phyloP scores from a whole-genome alignment of 1,140 invertebrate genomes.

The Drosophila rufa region DNA sequence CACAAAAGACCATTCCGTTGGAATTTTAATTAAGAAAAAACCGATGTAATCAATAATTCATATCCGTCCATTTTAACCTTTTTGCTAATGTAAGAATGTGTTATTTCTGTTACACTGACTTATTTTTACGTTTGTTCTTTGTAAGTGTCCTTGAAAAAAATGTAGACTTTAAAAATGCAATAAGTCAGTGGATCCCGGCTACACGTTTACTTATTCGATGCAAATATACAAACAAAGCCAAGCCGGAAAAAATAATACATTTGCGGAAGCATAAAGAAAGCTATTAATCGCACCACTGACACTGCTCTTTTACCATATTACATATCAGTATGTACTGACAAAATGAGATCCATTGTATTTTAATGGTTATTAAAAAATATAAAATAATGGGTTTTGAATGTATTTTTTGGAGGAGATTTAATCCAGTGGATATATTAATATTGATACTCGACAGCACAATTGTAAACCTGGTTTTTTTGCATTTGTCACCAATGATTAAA shows the following conservation, averaged over 20 bases:
- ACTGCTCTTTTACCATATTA: conserved; percentile 2
- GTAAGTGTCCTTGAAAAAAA: neutral
- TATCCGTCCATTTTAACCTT: neutral
- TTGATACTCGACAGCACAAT: neutral
- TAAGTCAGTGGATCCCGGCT: neutral
- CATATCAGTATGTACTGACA: conserved; percentile 3
- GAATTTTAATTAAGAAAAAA: neutral
- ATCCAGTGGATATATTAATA: neutral
- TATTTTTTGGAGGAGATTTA: neutral
- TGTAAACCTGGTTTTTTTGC: too few species aligned
- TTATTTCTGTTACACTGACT: neutral
- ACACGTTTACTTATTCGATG: neutral
- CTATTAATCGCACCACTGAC: neutral
- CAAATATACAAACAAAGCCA: neutral
- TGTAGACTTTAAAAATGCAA: neutral
- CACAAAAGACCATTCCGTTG: conserved; percentile 3
- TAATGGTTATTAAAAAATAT: conserved; percentile 9
- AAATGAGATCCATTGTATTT: conserved; percentile 9
- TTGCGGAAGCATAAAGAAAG: neutral
- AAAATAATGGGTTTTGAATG: neutral
- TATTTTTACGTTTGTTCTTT: neutral
- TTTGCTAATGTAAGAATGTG: neutral
- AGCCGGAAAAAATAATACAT: neutral
- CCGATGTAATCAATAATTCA: neutral
- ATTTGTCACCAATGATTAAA: too few species aligned